Conservation (phyloP, 2,797 vertebrate species). For the Lateolabrax maculatus region DNA sequence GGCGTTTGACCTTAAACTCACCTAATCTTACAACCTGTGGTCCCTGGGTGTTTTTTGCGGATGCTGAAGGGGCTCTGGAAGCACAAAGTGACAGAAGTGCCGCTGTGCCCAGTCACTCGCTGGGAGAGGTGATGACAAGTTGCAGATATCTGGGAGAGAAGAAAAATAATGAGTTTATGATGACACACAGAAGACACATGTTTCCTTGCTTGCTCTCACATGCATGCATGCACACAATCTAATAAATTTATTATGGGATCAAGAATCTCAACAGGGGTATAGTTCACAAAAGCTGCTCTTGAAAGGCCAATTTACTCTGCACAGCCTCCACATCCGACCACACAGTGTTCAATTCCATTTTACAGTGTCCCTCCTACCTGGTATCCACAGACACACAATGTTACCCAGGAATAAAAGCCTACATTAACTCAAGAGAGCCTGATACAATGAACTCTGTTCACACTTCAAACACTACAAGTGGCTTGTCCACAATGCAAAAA, state of each 20-base stretch:
- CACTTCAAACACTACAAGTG: constrained; percentile 66
- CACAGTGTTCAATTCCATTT: constrained; percentile 49
- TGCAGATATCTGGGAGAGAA: constrained; percentile 90
- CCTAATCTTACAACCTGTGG: constrained; percentile 70
- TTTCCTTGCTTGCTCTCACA: constrained; percentile 44
- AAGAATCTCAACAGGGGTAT: constrained; percentile 66
- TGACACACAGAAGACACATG: constrained; percentile 77
- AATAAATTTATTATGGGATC: constrained; percentile 75
- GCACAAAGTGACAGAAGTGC: constrained; percentile 72
- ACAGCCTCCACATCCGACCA: constrained; percentile 62
- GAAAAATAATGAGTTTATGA: constrained; percentile 84
- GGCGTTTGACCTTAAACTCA: constrained; percentile 72
- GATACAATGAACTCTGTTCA: constrained; percentile 73
- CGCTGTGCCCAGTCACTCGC: constrained; percentile 58
- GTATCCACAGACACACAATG: constrained; percentile 48
- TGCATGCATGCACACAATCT: constrained; percentile 42
- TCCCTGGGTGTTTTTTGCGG: constrained; percentile 52
- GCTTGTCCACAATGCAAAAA: constrained; percentile 63
- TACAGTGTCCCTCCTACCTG: constrained; percentile 63
- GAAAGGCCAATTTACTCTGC: constrained; percentile 68
- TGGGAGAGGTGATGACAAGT: constrained; percentile 82
- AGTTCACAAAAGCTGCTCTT: constrained; percentile 69
- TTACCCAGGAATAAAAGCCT: constrained; percentile 68
- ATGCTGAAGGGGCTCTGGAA: constrained; percentile 50
- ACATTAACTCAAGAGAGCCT: constrained; percentile 79